Evolutionary conservation across 2,888 invertebrate genomes (phyloP).

Genomic region (Arrhopalites spinosus): DNA sequence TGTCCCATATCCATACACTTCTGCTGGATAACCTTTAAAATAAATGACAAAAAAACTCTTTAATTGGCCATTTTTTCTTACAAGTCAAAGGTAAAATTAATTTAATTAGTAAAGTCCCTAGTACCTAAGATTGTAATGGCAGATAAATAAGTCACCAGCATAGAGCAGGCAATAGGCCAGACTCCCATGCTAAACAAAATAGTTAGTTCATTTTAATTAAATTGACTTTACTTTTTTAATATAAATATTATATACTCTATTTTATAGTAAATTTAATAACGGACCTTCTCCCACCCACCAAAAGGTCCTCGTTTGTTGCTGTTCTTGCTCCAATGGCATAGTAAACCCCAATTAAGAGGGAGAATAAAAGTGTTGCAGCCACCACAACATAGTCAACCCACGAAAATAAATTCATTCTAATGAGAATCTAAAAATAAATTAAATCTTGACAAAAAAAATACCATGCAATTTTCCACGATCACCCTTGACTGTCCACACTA

Average conservation of each 20-base stretch:
- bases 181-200: constrained; percentile 48
- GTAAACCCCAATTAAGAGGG: constrained; percentile 52
- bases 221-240: background rate
- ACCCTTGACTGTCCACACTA: too few species aligned
- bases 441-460: background rate
- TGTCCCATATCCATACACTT: constrained; percentile 47
- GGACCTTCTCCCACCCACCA: constrained; percentile 51
- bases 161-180: constrained; percentile 51
- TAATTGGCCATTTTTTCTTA: too few species aligned
- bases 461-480: too few species aligned
- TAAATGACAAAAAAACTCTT: background rate
- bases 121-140: constrained; percentile 55
- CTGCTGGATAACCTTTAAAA: constrained; percentile 46
- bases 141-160: constrained; percentile 54
- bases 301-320: constrained; percentile 52
- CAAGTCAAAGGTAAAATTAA: too few species aligned
- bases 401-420: constrained; percentile 41
- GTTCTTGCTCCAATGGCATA: constrained; percentile 51
- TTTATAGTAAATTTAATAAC: too few species aligned
- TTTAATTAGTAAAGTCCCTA: too few species aligned
- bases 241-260: too few species aligned
- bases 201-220: background rate
- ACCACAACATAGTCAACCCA: constrained; percentile 52
- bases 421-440: background rate
- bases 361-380: constrained; percentile 48